These are phyloP conservation scores for Steatocranus sp. DNA, from an alignment of 2,797 vertebrate species.

Conservation along the genomic window DNA sequence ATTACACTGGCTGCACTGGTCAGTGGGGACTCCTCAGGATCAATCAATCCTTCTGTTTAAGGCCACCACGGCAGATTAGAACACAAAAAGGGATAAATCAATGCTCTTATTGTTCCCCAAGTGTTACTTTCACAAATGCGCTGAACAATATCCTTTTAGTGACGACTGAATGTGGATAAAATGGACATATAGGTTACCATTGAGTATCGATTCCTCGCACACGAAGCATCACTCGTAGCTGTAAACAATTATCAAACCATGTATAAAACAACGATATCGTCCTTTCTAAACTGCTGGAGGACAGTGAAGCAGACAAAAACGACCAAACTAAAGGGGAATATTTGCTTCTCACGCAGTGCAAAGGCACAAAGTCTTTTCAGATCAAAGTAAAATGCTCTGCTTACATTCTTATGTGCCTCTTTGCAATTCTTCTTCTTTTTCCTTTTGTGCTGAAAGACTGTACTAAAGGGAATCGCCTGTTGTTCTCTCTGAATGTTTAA, in stretches of 20 bases:
- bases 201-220: conserved; percentile 7
- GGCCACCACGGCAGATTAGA: conserved; percentile 70
- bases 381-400: conserved; percentile 59
- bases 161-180: conserved; percentile 81
- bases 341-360: conserved; percentile 35
- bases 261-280: neutral
- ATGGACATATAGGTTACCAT: conserved; percentile 76
- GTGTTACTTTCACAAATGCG: conserved; percentile 81
- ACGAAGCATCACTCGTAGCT: neutral
- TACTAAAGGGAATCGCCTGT: conserved; percentile 41
- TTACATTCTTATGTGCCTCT: conserved; percentile 44
- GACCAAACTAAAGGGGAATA: conserved; percentile 13
- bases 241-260: neutral
- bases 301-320: neutral
- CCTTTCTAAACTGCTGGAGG: neutral
- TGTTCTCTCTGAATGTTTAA: conserved; percentile 58
- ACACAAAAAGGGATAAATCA: conserved; percentile 86
- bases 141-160: conserved; percentile 72
- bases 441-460: conserved; percentile 17
- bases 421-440: neutral
- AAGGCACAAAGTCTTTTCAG: conserved; percentile 45
- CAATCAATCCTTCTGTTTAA: conserved; percentile 78
- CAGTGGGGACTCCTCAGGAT: conserved; percentile 75
- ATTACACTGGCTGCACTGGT: conserved; percentile 72
- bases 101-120: conserved; percentile 82